These are phyloP conservation scores for Syritta pipiens DNA, from an alignment of 2,888 invertebrate species.

Conservation along the genomic window DNA sequence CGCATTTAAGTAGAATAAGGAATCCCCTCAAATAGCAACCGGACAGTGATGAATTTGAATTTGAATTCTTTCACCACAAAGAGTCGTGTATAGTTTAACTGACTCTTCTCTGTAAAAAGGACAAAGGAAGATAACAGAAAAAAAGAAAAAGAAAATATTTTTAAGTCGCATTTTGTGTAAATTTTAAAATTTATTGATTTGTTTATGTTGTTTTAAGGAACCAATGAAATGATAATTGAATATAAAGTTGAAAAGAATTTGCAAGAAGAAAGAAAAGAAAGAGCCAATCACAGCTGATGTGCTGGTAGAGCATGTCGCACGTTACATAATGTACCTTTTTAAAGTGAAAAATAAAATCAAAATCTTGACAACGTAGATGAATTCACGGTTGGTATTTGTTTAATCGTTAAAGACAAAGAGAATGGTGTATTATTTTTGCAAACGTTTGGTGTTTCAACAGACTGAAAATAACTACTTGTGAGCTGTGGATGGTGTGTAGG, in stretches of 20 bases:
- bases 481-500: no score
- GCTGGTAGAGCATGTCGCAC: constrained; percentile 38
- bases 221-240: constrained; percentile 3
- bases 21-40: constrained; percentile 49
- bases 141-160: constrained; percentile 18
- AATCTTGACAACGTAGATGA: background rate
- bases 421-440: background rate
- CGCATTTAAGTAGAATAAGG: constrained; percentile 73
- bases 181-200: constrained; percentile 13
- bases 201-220: constrained; percentile 42
- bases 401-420: background rate
- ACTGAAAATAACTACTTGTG: no score
- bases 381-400: background rate
- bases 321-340: constrained; percentile 37
- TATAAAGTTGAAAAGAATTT: background rate
- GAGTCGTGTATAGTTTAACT: constrained; percentile 1
- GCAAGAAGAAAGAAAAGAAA: background rate
- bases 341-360: constrained; percentile 32
- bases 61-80: background rate
- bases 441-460: background rate
- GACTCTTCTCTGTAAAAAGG: no score
- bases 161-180: constrained; percentile 43
- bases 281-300: constrained; percentile 4
- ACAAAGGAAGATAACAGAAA: no score
- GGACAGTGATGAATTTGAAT: background rate